Base-by-base conservation (phyloP, 1,140 invertebrate species). In the Phymorhynchus buccinoides region DNA sequence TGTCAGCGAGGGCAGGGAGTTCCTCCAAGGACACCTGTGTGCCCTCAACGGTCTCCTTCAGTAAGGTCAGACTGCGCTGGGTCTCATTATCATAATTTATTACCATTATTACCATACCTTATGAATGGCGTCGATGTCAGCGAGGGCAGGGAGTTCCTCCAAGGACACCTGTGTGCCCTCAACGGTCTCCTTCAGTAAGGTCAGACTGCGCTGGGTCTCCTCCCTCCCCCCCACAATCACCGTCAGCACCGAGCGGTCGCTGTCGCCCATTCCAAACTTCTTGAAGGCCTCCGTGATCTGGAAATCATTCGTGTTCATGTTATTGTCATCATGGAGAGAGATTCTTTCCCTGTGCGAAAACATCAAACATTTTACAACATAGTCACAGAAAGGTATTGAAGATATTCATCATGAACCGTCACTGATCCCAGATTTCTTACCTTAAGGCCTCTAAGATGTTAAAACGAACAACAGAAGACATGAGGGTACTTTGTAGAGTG, bases 281-380 rank as follows among this genome's bases (percentile, higher is more conserved):
- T 27, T 75, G 73, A 75, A 75, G 14, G 73, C 73, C 37, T 75
- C 73, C 35, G 73, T 75, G 73, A 75, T 75, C 73, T 75, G 37
- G 22, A 62, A 27, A 18, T 66, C 62, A 66, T n/a, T 66, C 22
- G 12, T 52, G 12, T 2, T 0, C 48, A 14, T 52, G 12, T 52
- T 52, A n/a, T 52, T 52, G 48, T 52, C 48, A 9, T 52, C 48
- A 2, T 52, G 48, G 22, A 9, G 48, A 14, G 2, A 18, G 48
- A 14, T 52, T 52, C 56, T 27, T 18, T 16, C n/a, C 6, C 12
- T 22, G 12, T 9, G 12, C n/a, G n/a, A n/a, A n/a, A n/a, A n/a
- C n/a, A n/a, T n/a, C n/a, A n/a, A n/a, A n/a, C n/a, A n/a, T n/a
- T n/a, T n/a, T n/a, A n/a, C n/a, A n/a, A n/a, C n/a, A n/a, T n/a